Conservation (phyloP, 2,797 vertebrate species). For the Eremophila alpestris region DNA sequence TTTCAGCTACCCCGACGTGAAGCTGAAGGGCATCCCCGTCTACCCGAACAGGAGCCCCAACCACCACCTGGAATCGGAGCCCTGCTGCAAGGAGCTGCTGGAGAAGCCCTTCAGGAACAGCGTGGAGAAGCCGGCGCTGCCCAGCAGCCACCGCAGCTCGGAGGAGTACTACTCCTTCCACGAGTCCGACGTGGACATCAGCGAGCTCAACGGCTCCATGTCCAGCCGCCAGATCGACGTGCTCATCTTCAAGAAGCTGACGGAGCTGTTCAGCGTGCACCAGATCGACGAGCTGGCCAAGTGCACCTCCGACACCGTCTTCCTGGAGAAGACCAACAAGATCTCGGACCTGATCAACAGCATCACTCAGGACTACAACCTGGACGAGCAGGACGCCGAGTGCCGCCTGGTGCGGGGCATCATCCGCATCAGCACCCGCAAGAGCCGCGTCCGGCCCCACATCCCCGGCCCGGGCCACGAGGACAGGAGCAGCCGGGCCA, state of each 20-base stretch:
- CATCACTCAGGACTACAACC: constrained; percentile 97
- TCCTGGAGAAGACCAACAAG: constrained; percentile 96
- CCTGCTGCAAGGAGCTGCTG: constrained; percentile 70
- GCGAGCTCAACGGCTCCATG: constrained; percentile 87
- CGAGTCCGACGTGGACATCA: constrained; percentile 85
- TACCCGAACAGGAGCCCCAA: constrained; percentile 69
- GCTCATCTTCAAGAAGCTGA: constrained; percentile 95
- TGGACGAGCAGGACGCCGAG: constrained; percentile 96
- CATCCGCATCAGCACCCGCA: constrained; percentile 96
- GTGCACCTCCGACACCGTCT: constrained; percentile 95
- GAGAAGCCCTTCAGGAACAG: constrained; percentile 71
- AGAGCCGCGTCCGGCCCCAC: constrained; percentile 79
- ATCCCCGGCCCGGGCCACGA: constrained; percentile 50
- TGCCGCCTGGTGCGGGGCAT: constrained; percentile 95
- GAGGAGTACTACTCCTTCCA: constrained; percentile 88
- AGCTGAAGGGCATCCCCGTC: constrained; percentile 88
- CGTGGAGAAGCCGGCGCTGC: constrained; percentile 49
- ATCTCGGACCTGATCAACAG: constrained; percentile 98
- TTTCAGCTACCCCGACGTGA: constrained; percentile 92
- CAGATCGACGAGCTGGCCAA: constrained; percentile 98
- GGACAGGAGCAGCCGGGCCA: constrained; percentile 78
- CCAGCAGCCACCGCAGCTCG: constrained; percentile 74
- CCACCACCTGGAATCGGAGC: constrained; percentile 67
- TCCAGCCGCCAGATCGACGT: constrained; percentile 92
- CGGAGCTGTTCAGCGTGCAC: constrained; percentile 95